Base-by-base conservation (phyloP, 2,797 vertebrate species). In the Rhinichthys osculus region DNA sequence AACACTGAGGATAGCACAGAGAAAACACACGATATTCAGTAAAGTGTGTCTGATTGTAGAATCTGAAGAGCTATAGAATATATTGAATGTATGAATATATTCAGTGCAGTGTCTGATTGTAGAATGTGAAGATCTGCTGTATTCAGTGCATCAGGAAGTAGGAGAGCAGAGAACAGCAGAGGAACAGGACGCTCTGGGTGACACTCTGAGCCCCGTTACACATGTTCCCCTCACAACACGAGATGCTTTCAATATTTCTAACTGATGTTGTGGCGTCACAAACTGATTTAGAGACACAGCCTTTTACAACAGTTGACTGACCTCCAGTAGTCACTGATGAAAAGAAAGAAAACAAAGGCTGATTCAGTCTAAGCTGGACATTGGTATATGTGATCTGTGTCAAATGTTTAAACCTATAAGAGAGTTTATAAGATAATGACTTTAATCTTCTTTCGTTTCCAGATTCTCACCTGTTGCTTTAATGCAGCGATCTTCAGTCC, bases 301-400 rank as follows among this genome's bases (percentile, higher is more conserved):
- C 69, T 44, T 80, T 81, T 7, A n/a, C 0, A n/a, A 50, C 21
- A 0, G 0, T 0, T 38, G 33, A 1, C 13, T n/a, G 11, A 19
- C 4, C 4, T 21, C 17, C 33, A 10, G 3, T 2, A 33, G 0
- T 79, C 38, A 0, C 78, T 80, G 8, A 79, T 21, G 40, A 47
- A 80, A 80, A 44, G 2, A 64, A 3, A 30, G 19, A 70, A n/a
- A 70, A 42, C 42, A 44, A 1, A 19, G 3, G 3, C 4, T 19
- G 8, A 1, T 35, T 19, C 21, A 42, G 42, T 11, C 10, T 44
- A 44, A 44, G 7, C 23, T 47, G 70, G 3, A n/a, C 57, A 72
- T 44, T 16, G 0, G 3, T 17, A 16, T 66, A 17, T 30, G 19
- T 69, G 16, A 67, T 9, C 33, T 35, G 1, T 35, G 17, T 11